Percentiles rank a stretch among this genome's conserved stretches.
Conservation (phyloP, 2,888 invertebrate genomes). For the Scelioninae gen. 1 region DNA sequence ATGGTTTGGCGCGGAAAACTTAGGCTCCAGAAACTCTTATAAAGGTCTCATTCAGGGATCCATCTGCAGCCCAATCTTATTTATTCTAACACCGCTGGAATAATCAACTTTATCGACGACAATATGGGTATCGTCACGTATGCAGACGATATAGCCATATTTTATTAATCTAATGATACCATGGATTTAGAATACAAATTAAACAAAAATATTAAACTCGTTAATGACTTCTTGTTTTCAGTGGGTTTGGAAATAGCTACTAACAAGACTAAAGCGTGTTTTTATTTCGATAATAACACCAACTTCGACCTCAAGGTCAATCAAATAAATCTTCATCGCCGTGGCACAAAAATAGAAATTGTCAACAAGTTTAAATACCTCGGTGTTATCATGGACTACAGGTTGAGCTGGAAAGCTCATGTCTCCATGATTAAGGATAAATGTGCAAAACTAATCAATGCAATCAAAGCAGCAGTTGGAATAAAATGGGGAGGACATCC, state of each 20-base stretch:
- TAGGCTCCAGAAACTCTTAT: not conserved
- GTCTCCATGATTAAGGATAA: slow-evolving; percentile 2
- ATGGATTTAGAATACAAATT: not conserved
- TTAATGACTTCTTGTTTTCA: no score
- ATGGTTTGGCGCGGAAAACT: not conserved
- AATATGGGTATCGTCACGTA: not conserved
- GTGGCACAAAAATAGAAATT: not conserved
- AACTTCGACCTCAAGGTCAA: no score
- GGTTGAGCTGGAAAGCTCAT: slow-evolving; percentile 11
- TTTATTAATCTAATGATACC: no score
- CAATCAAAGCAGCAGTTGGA: not conserved
- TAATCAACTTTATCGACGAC: not conserved
- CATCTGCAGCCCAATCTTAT: no score
- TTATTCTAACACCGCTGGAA: not conserved
- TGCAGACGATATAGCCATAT: no score
- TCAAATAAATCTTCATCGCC: no score
- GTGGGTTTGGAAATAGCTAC: no score
- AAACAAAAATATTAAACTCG: no score
- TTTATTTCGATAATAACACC: no score
- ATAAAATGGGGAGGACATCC: slow-evolving; percentile 13
- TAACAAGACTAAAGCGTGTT: no score
- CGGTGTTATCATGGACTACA: slow-evolving; percentile 2
- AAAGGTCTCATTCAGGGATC: not conserved
- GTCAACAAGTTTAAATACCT: slow-evolving; percentile 17
- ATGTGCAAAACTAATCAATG: slow-evolving; percentile 12